phyloP scores from a whole-genome alignment of 2,113 vertebrate species.

The Antennarius striatus region DNA sequence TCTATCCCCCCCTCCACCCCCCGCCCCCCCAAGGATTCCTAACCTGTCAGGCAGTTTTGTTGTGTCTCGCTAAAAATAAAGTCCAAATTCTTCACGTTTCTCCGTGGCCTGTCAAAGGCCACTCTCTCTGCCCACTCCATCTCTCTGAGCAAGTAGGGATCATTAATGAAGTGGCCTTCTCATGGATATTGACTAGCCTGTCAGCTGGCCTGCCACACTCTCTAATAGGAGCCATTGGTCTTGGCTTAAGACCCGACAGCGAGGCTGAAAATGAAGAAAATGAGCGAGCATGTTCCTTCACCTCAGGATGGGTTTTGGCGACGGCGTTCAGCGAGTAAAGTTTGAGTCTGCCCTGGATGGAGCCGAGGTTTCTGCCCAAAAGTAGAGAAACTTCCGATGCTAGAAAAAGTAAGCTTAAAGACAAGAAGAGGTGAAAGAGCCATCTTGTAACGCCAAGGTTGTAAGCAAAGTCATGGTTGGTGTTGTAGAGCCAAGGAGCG shows the following conservation, averaged over 20 bases:
- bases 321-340: constrained; percentile 75
- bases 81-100: constrained; percentile 84
- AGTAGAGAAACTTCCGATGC: constrained; percentile 11
- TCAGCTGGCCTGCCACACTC: constrained; percentile 94
- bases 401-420: not conserved
- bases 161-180: constrained; percentile 99
- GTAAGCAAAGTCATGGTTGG: constrained; percentile 41
- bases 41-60: constrained; percentile 31
- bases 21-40: constrained; percentile 2
- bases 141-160: constrained; percentile 88
- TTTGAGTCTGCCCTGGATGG: constrained; percentile 80
- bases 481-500: constrained; percentile 30
- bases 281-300: constrained; percentile 42
- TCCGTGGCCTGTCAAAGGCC: constrained; percentile 89
- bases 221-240: constrained; percentile 99
- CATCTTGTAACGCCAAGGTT: constrained; percentile 17
- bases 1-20: constrained; percentile 10
- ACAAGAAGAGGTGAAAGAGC: constrained; percentile 31
- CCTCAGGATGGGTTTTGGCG: constrained; percentile 37
- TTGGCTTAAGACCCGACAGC: constrained; percentile 95
- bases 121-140: constrained; percentile 91
- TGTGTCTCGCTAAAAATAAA: constrained; percentile 46
- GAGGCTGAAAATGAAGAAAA: constrained; percentile 54
- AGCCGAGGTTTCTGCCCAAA: constrained; percentile 10
- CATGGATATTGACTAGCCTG: constrained; percentile 99